Evolutionary conservation across 2,113 vertebrate species (phyloP).

Genomic region (Hoplias malabaricus): DNA sequence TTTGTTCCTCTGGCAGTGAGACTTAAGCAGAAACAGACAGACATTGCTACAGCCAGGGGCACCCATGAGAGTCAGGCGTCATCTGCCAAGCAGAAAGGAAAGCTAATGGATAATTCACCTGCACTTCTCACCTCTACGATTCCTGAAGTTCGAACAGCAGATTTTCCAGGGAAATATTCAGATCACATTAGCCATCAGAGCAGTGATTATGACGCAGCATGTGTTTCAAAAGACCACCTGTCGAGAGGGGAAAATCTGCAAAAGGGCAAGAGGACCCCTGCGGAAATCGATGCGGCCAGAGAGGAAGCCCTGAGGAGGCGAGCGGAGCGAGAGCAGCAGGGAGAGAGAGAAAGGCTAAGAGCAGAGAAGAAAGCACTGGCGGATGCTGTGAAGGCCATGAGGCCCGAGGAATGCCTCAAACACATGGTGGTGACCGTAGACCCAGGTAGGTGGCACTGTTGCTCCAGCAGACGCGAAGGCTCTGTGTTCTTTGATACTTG

Average conservation of each 20-base stretch:
- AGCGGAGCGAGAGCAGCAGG: constrained; percentile 55
- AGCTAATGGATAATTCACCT: neutral
- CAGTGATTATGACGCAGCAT: neutral
- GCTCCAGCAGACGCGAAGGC: neutral
- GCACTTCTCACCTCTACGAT: neutral
- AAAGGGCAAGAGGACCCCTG: constrained; percentile 57
- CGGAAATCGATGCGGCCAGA: constrained; percentile 52
- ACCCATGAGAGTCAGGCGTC: neutral
- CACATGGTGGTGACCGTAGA: constrained; percentile 80
- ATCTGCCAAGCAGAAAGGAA: neutral
- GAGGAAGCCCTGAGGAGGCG: constrained; percentile 55
- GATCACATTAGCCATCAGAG: neutral
- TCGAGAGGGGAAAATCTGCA: neutral
- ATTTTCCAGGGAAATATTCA: neutral
- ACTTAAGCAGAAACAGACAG: constrained; percentile 62
- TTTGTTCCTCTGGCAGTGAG: constrained; percentile 70
- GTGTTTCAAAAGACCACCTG: neutral
- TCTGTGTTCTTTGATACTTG: constrained; percentile 4
- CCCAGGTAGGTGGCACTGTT: constrained; percentile 74
- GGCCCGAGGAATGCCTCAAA: constrained; percentile 84
- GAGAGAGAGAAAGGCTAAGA: constrained; percentile 65
- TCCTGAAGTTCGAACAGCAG: neutral
- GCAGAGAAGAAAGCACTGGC: constrained; percentile 65
- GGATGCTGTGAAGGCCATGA: constrained; percentile 71
- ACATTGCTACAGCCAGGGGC: neutral